Conservation (phyloP, 1,140 invertebrate genomes). For the Cyphomyrmex costatus region DNA sequence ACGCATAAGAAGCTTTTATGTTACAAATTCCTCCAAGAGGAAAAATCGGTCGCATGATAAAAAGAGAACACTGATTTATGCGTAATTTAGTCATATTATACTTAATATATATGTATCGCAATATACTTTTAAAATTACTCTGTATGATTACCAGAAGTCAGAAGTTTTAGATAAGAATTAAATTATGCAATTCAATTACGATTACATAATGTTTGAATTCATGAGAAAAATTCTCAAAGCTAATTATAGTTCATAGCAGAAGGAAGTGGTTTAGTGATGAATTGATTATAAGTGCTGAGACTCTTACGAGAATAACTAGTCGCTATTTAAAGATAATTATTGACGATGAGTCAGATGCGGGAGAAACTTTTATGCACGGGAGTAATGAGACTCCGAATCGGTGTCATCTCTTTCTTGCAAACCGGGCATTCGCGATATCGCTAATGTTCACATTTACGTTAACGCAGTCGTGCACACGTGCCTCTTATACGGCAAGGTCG, state of each 20-base stretch:
- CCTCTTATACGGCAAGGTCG: slow-evolving; percentile 32
- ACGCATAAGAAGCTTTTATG: neutral
- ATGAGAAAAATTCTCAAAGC: slow-evolving; percentile 18
- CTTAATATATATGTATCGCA: neutral
- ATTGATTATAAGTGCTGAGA: slow-evolving; percentile 5
- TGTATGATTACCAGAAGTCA: neutral
- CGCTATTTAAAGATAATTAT: slow-evolving; percentile 45
- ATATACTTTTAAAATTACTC: neutral
- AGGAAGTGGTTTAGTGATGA: neutral
- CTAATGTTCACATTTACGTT: slow-evolving; percentile 49
- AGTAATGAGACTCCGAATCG: slow-evolving; percentile 35
- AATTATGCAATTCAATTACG: slow-evolving; percentile 28
- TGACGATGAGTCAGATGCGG: slow-evolving; percentile 25
- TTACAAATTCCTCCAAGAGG: neutral
- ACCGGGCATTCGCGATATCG: neutral
- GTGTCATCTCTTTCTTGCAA: slow-evolving; percentile 20
- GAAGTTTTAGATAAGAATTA: neutral
- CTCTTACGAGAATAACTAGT: neutral
- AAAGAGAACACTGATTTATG: neutral
- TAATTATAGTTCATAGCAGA: neutral
- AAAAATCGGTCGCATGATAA: neutral
- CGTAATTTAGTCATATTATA: neutral
- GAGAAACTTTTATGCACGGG: slow-evolving; percentile 40
- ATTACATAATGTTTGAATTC: slow-evolving; percentile 1
- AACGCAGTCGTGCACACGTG: neutral